A percentile compares a stretch with the other conserved stretches of the same genome.
Conservation (phyloP, 1,140 invertebrate genomes). For the Druon quercuslanigerum region DNA sequence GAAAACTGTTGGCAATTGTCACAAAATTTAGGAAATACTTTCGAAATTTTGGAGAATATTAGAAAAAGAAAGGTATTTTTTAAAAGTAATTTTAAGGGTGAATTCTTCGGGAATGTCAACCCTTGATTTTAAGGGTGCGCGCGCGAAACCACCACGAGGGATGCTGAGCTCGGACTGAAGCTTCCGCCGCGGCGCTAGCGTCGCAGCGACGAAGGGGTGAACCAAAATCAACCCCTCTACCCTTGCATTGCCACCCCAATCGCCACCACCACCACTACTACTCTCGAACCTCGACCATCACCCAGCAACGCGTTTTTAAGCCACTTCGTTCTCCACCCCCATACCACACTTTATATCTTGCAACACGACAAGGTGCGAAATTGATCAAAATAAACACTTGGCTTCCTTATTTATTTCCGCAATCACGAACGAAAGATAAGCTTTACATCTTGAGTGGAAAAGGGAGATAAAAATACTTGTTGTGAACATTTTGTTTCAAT, state of each 20-base stretch:
- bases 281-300: conserved; percentile 48
- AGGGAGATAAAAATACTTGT: neutral
- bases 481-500: neutral
- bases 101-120: conserved; percentile 11
- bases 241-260: conserved; percentile 43
- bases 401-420: conserved; percentile 15
- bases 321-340: conserved; percentile 28
- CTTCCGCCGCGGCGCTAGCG: conserved; percentile 66
- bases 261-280: conserved; percentile 47
- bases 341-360: conserved; percentile 36
- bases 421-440: neutral
- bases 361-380: conserved; percentile 33
- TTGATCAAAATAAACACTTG: conserved; percentile 28
- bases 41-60: neutral
- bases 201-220: conserved; percentile 61
- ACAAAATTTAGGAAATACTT: neutral
- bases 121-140: conserved; percentile 49
- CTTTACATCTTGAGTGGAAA: neutral
- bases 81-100: neutral
- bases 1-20: neutral
- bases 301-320: conserved; percentile 57
- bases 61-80: neutral
- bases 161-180: conserved; percentile 72
- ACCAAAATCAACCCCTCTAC: conserved; percentile 58
- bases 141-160: conserved; percentile 70